These are phyloP conservation scores for Fistularia tabacaria DNA, from an alignment of 2,797 vertebrate genomes.

Conservation along the genomic window DNA sequence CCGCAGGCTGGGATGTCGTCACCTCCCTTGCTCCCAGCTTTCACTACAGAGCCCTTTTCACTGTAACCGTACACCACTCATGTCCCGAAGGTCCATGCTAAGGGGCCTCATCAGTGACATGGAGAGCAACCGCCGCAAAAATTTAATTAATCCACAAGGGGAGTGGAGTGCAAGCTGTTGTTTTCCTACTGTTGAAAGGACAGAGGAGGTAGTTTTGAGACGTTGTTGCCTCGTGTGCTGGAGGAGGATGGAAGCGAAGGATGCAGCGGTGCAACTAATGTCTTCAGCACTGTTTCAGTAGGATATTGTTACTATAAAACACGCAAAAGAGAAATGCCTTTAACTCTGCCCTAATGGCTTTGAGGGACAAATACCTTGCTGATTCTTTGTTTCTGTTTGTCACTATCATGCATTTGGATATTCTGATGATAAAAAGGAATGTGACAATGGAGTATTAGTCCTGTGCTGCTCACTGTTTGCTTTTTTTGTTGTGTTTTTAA, in stretches of 20 bases:
- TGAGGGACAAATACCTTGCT: too few species aligned
- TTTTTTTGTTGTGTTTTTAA: too few species aligned
- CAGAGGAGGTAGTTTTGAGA: conserved; percentile 33
- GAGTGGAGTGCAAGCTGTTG: conserved; percentile 60
- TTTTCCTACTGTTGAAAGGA: conserved; percentile 62
- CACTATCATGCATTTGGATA: too few species aligned
- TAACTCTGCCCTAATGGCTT: conserved; percentile 16
- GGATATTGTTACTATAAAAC: conserved; percentile 49
- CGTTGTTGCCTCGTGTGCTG: too few species aligned
- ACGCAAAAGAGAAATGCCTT: conserved; percentile 19
- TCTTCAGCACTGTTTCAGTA: too few species aligned
- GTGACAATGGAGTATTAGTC: too few species aligned
- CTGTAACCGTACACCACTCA: conserved; percentile 55
- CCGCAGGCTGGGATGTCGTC: conserved; percentile 39
- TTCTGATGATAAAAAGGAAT: too few species aligned
- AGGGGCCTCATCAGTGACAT: conserved; percentile 55
- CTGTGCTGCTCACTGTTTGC: too few species aligned
- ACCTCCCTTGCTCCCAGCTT: conserved; percentile 40
- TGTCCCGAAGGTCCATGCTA: conserved; percentile 41
- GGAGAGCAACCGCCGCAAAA: conserved; percentile 51
- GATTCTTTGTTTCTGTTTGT: too few species aligned
- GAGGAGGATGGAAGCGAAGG: conserved; percentile 21
- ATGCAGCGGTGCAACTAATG: conserved; percentile 16
- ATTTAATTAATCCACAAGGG: conserved; percentile 75
- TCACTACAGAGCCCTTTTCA: conserved; percentile 36